These are phyloP conservation scores for Leptinotarsa rubiginosa DNA, from an alignment of 2,888 invertebrate genomes.

Conservation along the genomic window DNA sequence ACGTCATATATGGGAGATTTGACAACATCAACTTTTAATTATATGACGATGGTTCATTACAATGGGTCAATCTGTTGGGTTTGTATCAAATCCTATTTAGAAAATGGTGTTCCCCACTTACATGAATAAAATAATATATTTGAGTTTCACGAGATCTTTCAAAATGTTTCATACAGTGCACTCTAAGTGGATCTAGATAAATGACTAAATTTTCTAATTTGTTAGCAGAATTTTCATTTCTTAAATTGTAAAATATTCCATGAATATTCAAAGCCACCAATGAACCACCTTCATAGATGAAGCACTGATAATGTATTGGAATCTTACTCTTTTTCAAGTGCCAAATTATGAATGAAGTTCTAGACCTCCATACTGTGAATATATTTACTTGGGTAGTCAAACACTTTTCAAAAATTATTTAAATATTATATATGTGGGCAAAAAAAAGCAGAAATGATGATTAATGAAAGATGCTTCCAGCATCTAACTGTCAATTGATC, in stretches of 20 bases:
- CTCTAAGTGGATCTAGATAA: no score
- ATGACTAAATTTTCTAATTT: no score
- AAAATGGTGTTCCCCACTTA: not conserved
- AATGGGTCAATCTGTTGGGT: not conserved
- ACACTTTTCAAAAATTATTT: not conserved
- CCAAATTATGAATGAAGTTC: slow-evolving; percentile 4
- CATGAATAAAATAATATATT: no score
- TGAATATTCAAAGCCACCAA: not conserved
- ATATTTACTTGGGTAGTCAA: not conserved
- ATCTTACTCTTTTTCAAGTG: not conserved
- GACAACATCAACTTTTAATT: not conserved
- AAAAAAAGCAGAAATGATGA: not conserved
- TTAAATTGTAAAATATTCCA: not conserved
- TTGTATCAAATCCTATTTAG: not conserved
- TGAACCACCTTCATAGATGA: not conserved
- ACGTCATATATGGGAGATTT: not conserved
- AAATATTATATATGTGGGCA: not conserved
- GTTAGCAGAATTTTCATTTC: no score
- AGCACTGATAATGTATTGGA: not conserved
- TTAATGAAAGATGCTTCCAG: no score
- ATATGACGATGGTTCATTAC: not conserved
- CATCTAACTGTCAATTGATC: no score
- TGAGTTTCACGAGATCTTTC: no score
- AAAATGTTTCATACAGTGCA: no score
- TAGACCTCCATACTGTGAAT: not conserved